Evolutionary conservation across 2,888 invertebrate species (phyloP).

Genomic region (Drosophila nigricruria): DNA sequence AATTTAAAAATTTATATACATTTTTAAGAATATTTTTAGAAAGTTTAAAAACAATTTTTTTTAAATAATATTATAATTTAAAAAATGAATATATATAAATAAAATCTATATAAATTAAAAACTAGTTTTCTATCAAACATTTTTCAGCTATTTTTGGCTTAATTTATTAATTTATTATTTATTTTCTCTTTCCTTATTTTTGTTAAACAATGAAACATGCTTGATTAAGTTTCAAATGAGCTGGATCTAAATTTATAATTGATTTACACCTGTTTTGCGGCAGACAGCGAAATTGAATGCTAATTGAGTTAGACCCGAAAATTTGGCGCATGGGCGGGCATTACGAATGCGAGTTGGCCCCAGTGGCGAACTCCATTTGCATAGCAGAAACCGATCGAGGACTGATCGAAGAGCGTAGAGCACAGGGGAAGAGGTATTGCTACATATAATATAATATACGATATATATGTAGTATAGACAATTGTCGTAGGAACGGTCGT

Average conservation of each 20-base stretch:
- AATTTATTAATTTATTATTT: background rate
- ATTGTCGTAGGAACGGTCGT: slow-evolving; percentile 15
- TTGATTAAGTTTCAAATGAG: background rate
- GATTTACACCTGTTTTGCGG: slow-evolving; percentile 28
- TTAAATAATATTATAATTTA: no score
- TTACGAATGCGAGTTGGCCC: slow-evolving; percentile 25
- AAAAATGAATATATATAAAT: no score
- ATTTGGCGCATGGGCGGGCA: slow-evolving; percentile 8
- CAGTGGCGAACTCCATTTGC: slow-evolving; percentile 37
- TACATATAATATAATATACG: slow-evolving; percentile 1
- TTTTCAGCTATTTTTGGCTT: background rate
- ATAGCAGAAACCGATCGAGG: slow-evolving; percentile 14
- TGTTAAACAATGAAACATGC: background rate
- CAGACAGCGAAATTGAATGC: slow-evolving; percentile 30
- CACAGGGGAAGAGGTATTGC: background rate
- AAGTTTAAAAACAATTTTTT: no score
- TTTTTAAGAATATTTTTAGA: no score
- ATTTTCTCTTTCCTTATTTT: background rate
- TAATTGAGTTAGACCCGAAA: slow-evolving; percentile 30
- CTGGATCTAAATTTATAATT: slow-evolving; percentile 21
- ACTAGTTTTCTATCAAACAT: background rate
- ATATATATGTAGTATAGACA: background rate
- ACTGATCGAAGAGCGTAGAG: slow-evolving; percentile 8
- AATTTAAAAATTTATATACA: no score
- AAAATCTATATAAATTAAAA: background rate